Conservation (phyloP, 37 sponge, comb jelly and placozoan genomes). For the Ephydatia muelleri region DNA sequence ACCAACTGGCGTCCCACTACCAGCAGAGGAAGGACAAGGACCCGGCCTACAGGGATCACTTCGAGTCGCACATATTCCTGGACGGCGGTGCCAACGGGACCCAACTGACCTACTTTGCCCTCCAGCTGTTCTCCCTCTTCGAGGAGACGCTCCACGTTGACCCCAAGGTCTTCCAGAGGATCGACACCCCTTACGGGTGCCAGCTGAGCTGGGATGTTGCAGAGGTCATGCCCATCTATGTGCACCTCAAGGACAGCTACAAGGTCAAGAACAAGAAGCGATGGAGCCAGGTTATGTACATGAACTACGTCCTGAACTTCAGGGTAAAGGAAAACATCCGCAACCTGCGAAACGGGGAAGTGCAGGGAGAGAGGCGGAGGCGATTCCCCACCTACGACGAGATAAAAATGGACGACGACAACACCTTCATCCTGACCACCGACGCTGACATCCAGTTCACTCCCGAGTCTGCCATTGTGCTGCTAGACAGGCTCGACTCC, state of each 20-base stretch:
- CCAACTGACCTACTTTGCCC: constrained; percentile 62
- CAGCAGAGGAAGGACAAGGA: neutral
- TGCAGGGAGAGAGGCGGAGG: no score
- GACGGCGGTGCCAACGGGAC: constrained; percentile 73
- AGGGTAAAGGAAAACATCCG: constrained; percentile 34
- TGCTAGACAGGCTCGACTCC: constrained; percentile 74
- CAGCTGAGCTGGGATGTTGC: constrained; percentile 54
- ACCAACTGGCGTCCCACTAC: constrained; percentile 42
- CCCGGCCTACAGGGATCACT: constrained; percentile 6
- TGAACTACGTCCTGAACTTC: constrained; percentile 82
- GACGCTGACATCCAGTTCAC: constrained; percentile 92
- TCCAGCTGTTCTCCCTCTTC: constrained; percentile 77
- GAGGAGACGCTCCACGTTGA: constrained; percentile 58
- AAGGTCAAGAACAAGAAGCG: constrained; percentile 86
- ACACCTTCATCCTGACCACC: constrained; percentile 92
- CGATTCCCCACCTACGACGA: no score
- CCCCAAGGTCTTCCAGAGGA: constrained; percentile 32
- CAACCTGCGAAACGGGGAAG: neutral
- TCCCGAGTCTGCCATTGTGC: constrained; percentile 69
- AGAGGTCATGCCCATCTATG: constrained; percentile 44
- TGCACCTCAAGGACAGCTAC: constrained; percentile 81
- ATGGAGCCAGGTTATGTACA: constrained; percentile 96
- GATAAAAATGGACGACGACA: constrained; percentile 29
- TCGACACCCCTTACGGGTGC: constrained; percentile 76
- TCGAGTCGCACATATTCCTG: constrained; percentile 88